Evolutionary conservation across 2,888 invertebrate genomes (phyloP).

Genomic region (Cryptophagus acutangulus): DNA sequence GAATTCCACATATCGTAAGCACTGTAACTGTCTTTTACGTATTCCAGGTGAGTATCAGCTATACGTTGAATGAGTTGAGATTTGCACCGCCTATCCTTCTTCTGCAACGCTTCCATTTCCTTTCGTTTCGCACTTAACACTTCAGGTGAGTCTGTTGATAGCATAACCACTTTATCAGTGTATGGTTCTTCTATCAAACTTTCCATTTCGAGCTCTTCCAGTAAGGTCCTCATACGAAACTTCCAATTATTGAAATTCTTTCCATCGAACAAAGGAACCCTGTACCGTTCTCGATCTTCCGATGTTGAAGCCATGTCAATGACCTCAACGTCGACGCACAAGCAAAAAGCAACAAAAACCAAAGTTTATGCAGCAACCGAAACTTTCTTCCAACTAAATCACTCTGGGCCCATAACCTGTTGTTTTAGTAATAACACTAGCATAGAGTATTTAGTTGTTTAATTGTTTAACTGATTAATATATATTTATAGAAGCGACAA

Average conservation of each 20-base stretch:
- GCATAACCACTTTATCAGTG: neutral
- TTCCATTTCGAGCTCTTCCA: constrained; percentile 17
- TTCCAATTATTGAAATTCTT: constrained; percentile 20
- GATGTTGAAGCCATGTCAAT: neutral
- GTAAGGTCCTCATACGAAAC: constrained; percentile 20
- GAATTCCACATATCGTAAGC: constrained; percentile 27
- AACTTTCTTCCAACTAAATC: too few relatives aligned
- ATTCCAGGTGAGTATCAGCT: constrained; percentile 31
- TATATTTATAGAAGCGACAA: too few relatives aligned
- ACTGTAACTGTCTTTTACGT: constrained; percentile 27
- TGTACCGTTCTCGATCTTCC: constrained; percentile 10
- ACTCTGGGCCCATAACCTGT: constrained; percentile 6
- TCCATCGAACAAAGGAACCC: constrained; percentile 18
- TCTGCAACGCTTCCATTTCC: neutral
- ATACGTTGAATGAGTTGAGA: constrained; percentile 29
- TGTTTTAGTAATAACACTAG: too few relatives aligned
- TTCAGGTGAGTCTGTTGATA: constrained; percentile 1
- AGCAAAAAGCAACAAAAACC: too few relatives aligned
- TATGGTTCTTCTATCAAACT: constrained; percentile 9
- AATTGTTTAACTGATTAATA: constrained; percentile 1
- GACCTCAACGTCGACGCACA: neutral
- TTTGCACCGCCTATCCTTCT: constrained; percentile 21
- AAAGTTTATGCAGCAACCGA: too few relatives aligned
- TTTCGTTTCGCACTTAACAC: neutral
- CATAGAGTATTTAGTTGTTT: neutral